phyloP scores from a whole-genome alignment of 1,140 invertebrate genomes.

The Drosophila pectinifera region DNA sequence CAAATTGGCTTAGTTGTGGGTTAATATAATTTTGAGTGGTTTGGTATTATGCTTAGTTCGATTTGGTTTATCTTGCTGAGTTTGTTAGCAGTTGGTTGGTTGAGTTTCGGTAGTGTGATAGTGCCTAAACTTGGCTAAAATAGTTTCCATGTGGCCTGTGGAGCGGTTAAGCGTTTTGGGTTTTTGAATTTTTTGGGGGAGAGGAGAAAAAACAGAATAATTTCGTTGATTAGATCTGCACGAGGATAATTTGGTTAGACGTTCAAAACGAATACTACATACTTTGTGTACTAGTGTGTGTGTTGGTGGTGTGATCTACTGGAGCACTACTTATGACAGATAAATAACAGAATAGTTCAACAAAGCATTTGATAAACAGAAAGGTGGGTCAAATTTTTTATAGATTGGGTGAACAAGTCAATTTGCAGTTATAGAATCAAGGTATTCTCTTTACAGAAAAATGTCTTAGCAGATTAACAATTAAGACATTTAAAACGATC shows the following conservation, averaged over 20 bases:
- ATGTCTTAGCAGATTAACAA: not conserved
- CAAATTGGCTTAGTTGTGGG: slow-evolving; percentile 75
- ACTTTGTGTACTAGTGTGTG: slow-evolving; percentile 56
- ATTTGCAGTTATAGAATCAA: not conserved
- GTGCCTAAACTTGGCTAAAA: slow-evolving; percentile 73
- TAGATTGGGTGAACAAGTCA: not conserved
- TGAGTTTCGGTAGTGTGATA: slow-evolving; percentile 47
- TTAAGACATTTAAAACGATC: not conserved
- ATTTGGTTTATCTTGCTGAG: slow-evolving; percentile 38
- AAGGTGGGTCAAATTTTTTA: not conserved
- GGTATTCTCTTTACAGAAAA: not conserved
- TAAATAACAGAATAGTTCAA: slow-evolving; percentile 44
- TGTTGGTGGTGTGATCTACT: slow-evolving; percentile 62
- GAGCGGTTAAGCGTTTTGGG: slow-evolving; percentile 63
- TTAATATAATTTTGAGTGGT: slow-evolving; percentile 68
- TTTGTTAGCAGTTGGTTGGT: slow-evolving; percentile 54
- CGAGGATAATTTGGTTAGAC: slow-evolving; percentile 47
- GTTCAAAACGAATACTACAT: slow-evolving; percentile 64
- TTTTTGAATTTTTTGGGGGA: slow-evolving; percentile 27
- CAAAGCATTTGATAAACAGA: slow-evolving; percentile 31
- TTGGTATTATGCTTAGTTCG: slow-evolving; percentile 45
- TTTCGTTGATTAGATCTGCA: slow-evolving; percentile 67
- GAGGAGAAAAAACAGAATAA: slow-evolving; percentile 64
- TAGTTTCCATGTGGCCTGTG: slow-evolving; percentile 83
- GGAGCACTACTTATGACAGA: slow-evolving; percentile 56